Evolutionary conservation across 2,888 invertebrate species (phyloP).

Genomic region (Metellina segmentata): DNA sequence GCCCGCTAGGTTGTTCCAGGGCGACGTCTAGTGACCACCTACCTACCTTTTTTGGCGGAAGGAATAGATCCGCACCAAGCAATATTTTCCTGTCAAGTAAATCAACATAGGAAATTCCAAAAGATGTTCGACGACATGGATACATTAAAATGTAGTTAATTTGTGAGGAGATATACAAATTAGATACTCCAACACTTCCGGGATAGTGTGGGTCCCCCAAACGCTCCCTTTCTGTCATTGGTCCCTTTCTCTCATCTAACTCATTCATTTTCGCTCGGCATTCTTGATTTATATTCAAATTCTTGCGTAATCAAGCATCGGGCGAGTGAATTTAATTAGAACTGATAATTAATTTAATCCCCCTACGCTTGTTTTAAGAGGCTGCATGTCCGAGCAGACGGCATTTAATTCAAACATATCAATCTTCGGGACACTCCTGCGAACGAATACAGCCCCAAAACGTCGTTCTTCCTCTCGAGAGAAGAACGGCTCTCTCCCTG

Average conservation of each 20-base stretch:
- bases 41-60: too few species aligned
- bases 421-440: neutral
- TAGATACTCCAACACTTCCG: too few species aligned
- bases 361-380: neutral
- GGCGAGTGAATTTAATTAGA: neutral
- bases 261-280: neutral
- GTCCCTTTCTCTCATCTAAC: neutral
- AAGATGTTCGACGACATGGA: too few species aligned
- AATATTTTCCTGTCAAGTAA: too few species aligned
- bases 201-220: too few species aligned
- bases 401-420: neutral
- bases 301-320: constrained; percentile 1
- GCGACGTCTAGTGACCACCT: too few species aligned
- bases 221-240: neutral
- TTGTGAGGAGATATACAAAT: too few species aligned
- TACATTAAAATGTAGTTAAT: too few species aligned
- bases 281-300: neutral
- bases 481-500: neutral
- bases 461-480: neutral
- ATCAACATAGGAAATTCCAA: too few species aligned
- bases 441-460: neutral
- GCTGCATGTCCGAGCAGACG: neutral
- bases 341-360: neutral
- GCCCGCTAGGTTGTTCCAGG: too few species aligned
- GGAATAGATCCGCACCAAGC: too few species aligned